Base-by-base conservation (phyloP, 2,888 invertebrate genomes). In the Lithophane semibrunnea region DNA sequence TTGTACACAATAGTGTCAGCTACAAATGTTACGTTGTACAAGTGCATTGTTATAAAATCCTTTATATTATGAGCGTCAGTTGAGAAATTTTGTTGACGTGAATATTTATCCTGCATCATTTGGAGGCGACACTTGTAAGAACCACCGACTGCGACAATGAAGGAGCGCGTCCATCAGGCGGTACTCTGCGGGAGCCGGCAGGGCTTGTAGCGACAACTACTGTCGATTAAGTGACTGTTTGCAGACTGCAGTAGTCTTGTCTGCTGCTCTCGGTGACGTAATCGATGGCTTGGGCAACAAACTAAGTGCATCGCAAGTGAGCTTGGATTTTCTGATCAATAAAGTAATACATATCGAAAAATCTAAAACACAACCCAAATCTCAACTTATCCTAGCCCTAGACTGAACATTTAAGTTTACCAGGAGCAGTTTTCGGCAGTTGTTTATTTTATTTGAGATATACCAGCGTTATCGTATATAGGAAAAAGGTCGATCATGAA, bases 261-360 rank as follows among this genome's bases (percentile, higher is more conserved):
- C 49, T 12, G 52, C 24, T 61, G 60, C 13, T 37, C 29, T 37
- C 42, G n/a, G 56, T 52, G 47, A 56, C 42, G 47, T 52, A 78
- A n/a, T 73, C 63, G 58, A 63, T 37, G 13, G 61, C 37, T 79
- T 47, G 37, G 24, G 13, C 37, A 44, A 66, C 79, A 65, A 70
- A 70, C 66, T 82, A 65, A 81, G 72, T 84, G 81, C 79, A 69
- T 24, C 72, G 24, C 1, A 29, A 29, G 29, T 29, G 13, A 63
- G 60, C 60, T 66, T 47, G 42, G 49, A 13, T 70, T 49, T 58
- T 67, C 29, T 58, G 56, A 16, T 72, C n/a, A 54, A 54, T 80
- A 73, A 61, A 61, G 37, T 44, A 61, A 21, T 16, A 60, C 18
- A 13, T 29, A 68, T 29, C n/a, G 24, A 37, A 16, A 63, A 73